Conservation (phyloP, 2,797 vertebrate species). For the Ctenopoma multispine region DNA sequence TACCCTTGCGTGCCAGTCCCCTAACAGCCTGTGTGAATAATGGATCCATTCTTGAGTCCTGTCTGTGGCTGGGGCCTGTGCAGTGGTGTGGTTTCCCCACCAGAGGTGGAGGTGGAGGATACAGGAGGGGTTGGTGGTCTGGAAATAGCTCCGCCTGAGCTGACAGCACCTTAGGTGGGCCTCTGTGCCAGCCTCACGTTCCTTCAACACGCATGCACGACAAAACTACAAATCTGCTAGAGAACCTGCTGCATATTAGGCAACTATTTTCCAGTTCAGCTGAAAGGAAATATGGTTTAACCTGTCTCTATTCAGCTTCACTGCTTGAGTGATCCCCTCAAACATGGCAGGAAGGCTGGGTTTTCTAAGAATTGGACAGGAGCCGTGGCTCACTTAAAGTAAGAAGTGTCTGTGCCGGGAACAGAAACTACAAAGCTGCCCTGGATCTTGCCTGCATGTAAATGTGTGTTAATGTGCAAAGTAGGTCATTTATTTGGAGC, state of each 20-base stretch:
- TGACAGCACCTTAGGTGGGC: slow-evolving; percentile 71
- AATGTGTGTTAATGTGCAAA: slow-evolving; percentile 83
- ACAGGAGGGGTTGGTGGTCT: slow-evolving; percentile 64
- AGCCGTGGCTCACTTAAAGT: slow-evolving; percentile 50
- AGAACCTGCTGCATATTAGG: slow-evolving; percentile 31
- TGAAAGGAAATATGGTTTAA: slow-evolving; percentile 43
- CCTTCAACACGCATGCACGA: slow-evolving; percentile 45
- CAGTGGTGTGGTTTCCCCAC: slow-evolving; percentile 73
- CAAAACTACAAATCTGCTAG: slow-evolving; percentile 48
- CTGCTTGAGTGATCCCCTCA: slow-evolving; percentile 38
- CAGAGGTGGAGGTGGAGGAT: slow-evolving; percentile 69
- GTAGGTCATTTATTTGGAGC: slow-evolving; percentile 86
- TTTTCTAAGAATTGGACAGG: slow-evolving; percentile 71
- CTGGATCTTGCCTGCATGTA: slow-evolving; percentile 72
- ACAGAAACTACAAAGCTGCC: slow-evolving; percentile 64
- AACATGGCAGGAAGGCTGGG: slow-evolving; percentile 37
- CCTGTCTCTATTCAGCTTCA: slow-evolving; percentile 23
- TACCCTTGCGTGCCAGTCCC: slow-evolving; percentile 63
- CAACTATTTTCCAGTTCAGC: slow-evolving; percentile 30
- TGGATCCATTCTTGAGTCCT: slow-evolving; percentile 83
- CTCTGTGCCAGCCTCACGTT: slow-evolving; percentile 63
- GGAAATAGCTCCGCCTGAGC: slow-evolving; percentile 76
- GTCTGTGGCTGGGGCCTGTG: slow-evolving; percentile 70
- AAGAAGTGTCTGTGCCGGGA: slow-evolving; percentile 38
- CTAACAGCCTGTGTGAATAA: slow-evolving; percentile 79